Base-by-base conservation (phyloP, 2,888 invertebrate genomes). In the Pseudanteris insignis region DNA sequence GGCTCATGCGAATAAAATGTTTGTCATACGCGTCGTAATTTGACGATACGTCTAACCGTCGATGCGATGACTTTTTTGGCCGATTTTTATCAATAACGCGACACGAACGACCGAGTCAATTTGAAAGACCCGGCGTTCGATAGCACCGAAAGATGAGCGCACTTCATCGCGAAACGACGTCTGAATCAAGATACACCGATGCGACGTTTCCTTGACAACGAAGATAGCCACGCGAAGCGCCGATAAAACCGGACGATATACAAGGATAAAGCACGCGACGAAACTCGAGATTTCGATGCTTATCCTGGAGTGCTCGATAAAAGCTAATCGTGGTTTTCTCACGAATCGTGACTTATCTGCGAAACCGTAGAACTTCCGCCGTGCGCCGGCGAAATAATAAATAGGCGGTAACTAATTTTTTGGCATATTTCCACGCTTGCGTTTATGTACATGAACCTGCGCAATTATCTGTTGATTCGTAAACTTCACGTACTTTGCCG, bases 231-330 rank as follows among this genome's bases (percentile, higher is more conserved):
- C 41, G 47, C 37, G 34, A 54, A 38, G 30, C 46, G 29, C 30
- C 47, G 57, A 48, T 53, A 57, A n/a, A 62, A 47, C 57, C 47
- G 53, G 55, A 63, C 51, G 63, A 60, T 63, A 60, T 37, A 51
- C 63, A 50, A 55, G 63, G 63, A 63, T 63, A 63, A 63, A 63
- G 63, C 63, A 63, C 59, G 63, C 63, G 63, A 63, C 63, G 46
- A 43, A 63, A 58, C 54, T 63, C 51, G 59, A 63, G 60, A 53
- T 57, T 55, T 46, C 30, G 8, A 4, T 4, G 2, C 8, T n/a
- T 8, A 6, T 18, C 57, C 63, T 26, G 21, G 21, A 47, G 59
- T 63, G 46, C 38, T 51, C 33, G 46, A 55, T 55, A 55, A 50
- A 55, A 55, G 63, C 63, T 55, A 63, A 59, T 63, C 47, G 51